A percentile compares a stretch with the other conserved stretches of the same genome.
phyloP scores from a whole-genome alignment of 1,140 invertebrate species.

The Lordiphosa stackelbergi region DNA sequence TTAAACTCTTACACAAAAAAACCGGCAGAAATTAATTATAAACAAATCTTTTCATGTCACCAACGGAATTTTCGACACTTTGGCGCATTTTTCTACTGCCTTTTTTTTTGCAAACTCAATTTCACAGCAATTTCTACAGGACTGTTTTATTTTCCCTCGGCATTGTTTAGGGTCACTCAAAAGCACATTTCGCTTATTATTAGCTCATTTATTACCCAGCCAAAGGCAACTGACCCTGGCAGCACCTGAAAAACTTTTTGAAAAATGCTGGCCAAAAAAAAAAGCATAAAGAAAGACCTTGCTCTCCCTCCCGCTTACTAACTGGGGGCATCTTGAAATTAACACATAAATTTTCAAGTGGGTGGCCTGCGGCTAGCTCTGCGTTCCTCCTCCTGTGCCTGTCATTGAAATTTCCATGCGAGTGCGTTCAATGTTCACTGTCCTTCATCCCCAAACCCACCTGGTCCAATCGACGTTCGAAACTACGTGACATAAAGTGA shows the following conservation, averaged over 20 bases:
- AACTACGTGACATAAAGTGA: conserved; percentile 57
- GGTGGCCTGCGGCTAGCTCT: conserved; percentile 59
- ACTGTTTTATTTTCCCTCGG: conserved; percentile 5
- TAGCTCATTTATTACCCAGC: conserved; percentile 76
- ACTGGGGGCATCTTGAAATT: conserved; percentile 65
- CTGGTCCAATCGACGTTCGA: conserved; percentile 66
- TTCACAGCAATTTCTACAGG: conserved; percentile 48
- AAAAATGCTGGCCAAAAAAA: conserved; percentile 50
- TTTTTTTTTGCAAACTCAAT: conserved; percentile 57
- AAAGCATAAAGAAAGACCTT: conserved; percentile 26
- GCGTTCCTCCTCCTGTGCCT: conserved; percentile 14
- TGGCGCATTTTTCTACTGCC: conserved; percentile 60
- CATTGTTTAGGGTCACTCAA: conserved; percentile 75
- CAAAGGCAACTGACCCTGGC: conserved; percentile 60
- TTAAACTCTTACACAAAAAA: conserved; percentile 18
- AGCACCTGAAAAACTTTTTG: conserved; percentile 66
- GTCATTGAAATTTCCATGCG: conserved; percentile 73
- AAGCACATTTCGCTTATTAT: conserved; percentile 77
- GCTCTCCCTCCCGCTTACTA: not conserved
- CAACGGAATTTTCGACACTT: conserved; percentile 72
- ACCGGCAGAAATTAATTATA: conserved; percentile 67
- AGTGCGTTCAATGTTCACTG: conserved; percentile 50
- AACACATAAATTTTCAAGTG: conserved; percentile 76
- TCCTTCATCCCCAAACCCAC: conserved; percentile 28
- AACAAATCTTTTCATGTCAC: conserved; percentile 75